Base-by-base conservation (phyloP, 2,797 vertebrate genomes). In the Neosilurus hyrtlii region DNA sequence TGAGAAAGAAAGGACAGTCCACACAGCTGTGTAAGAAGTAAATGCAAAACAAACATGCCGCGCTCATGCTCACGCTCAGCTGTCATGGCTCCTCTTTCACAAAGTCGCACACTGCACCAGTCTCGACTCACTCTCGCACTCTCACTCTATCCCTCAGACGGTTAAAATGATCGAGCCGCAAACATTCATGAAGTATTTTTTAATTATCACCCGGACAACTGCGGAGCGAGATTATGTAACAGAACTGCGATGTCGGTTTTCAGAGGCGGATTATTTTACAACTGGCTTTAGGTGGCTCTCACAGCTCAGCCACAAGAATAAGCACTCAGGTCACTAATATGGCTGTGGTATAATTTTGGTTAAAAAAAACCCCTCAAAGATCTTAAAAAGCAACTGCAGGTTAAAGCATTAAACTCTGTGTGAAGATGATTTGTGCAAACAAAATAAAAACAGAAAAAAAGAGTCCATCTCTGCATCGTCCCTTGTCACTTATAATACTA, bases 21-120 rank as follows among this genome's bases (percentile, higher is more conserved):
- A 93, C 92, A 92, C 94, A 94, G 93, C 94, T 94, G 93, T 89
- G 83, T 89, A 91, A 85, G 73, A 90, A 91, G 91, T 93, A 93
- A 94, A 94, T 93, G 93, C 91, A 94, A 95, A 95, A 95, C 93
- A 95, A 95, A 95, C 94, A 95, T 92, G 92, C 92, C 92, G 94
- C 85, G 91, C 91, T 92, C 91, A 95, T 93, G 92, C 93, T 94
- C 93, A 91, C 90, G 90, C 89, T 94, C 94, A 95, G 94, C 94
- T 95, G 94, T 94, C 93, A 92, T 90, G 93, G 92, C 91, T 95
- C 93, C 90, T 91, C 93, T 94, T 95, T 94, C 93, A 79, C 76
- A 94, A 92, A 93, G 91, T 59, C 86, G 76, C 74, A 83, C 80
- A 80, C 81, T 79, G 87, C 90, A 88, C 88, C 81, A 71, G 76